Evolutionary conservation across 1,140 invertebrate species (phyloP).

Genomic region (Drosophila insularis): DNA sequence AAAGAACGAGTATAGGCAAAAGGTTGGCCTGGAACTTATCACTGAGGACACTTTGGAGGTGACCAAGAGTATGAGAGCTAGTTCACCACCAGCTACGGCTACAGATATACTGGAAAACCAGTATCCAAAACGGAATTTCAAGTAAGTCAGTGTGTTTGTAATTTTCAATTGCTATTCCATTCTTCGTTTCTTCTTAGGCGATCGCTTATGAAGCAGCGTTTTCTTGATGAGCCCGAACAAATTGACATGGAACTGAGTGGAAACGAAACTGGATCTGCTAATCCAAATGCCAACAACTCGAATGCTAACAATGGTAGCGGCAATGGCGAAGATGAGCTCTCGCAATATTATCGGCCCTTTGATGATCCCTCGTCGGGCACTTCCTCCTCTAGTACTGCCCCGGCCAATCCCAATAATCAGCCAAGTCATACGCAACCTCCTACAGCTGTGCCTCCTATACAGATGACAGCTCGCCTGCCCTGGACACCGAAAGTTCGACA

Average conservation of each 20-base stretch:
- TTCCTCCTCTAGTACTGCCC: conserved; percentile 59
- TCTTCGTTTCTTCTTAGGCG: conserved; percentile 37
- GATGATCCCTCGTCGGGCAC: conserved; percentile 82
- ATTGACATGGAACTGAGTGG: conserved; percentile 86
- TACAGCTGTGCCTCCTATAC: conserved; percentile 58
- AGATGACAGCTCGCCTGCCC: conserved; percentile 86
- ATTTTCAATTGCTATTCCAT: not conserved
- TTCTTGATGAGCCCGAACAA: conserved; percentile 92
- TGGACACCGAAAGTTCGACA: conserved; percentile 98
- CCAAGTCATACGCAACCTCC: conserved; percentile 57
- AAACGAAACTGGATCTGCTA: conserved; percentile 53
- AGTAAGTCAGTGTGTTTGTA: conserved; percentile 45
- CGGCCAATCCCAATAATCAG: conserved; percentile 79
- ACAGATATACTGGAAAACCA: conserved; percentile 95
- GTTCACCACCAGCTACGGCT: conserved; percentile 96
- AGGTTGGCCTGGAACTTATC: conserved; percentile 88
- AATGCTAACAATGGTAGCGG: conserved; percentile 55
- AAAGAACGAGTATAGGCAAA: conserved; percentile 89
- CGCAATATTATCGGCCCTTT: conserved; percentile 83
- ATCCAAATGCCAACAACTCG: conserved; percentile 59
- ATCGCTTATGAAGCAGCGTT: conserved; percentile 91
- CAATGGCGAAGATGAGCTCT: conserved; percentile 83
- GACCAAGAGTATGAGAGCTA: conserved; percentile 95
- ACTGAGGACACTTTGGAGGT: conserved; percentile 97
- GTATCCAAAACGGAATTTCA: conserved; percentile 89